Percentiles rank a stretch among this genome's conserved stretches.
phyloP scores from a whole-genome alignment of 2,113 vertebrate species.

The Tragelaphus imberbis region DNA sequence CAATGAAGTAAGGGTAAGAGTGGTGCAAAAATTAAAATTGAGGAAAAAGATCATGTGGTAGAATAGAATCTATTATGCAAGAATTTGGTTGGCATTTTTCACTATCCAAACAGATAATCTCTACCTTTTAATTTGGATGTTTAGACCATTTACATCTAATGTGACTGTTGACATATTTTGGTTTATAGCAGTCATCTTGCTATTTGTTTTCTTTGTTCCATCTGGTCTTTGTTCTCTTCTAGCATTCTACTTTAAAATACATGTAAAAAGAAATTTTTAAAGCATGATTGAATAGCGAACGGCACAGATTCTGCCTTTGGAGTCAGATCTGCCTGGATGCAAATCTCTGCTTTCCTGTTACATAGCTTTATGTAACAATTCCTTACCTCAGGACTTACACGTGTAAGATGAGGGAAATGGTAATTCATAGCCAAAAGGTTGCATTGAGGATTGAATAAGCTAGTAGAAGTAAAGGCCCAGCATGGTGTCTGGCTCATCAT shows the following conservation, averaged over 20 bases:
- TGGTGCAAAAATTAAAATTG: not conserved
- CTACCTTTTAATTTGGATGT: not conserved
- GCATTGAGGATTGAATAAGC: not conserved
- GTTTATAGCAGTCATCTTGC: not conserved
- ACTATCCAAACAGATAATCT: not conserved
- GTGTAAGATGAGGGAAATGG: not conserved
- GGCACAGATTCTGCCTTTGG: not conserved
- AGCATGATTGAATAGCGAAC: not conserved
- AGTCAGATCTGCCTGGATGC: not conserved
- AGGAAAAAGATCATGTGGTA: not conserved
- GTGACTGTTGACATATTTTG: not conserved
- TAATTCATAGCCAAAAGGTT: not conserved
- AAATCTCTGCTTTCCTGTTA: not conserved
- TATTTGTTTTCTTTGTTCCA: not conserved
- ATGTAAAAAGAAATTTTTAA: not conserved
- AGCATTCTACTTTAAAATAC: not conserved
- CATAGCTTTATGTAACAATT: not conserved
- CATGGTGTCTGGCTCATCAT: not conserved
- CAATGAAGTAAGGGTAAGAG: not conserved
- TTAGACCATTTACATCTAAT: constrained; percentile 44
- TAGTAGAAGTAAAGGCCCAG: not conserved
- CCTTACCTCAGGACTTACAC: not conserved
- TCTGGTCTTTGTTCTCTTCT: not conserved
- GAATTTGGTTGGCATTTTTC: not conserved
- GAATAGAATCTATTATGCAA: not conserved